Evolutionary conservation across 2,888 invertebrate genomes (phyloP), one percentile per base, ranked within the genome.

Genomic region (Trichogramma dendrolimi): DNA sequence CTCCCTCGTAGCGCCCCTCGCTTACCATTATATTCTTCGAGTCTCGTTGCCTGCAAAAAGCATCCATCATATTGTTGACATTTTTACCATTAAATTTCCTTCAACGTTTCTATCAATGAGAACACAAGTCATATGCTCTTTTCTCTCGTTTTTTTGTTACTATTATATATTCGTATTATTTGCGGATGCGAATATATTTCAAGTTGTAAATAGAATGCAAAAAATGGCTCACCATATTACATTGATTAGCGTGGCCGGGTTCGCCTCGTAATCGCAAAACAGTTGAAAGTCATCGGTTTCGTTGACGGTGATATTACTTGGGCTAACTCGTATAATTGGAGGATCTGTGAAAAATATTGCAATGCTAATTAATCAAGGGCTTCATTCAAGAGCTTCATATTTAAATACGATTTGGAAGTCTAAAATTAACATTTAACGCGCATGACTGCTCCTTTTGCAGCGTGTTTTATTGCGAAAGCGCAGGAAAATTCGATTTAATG

Each of bases 241-340:
- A 67, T 84, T 84, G 54, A 82, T 84, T 43, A 94, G 81, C 7
- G 89, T 85, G 39, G 91, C 88, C 0, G 95, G 94, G 81, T 95
- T 95, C 61, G 94, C 91, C 68, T 89, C 88, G 76, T 92, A 94
- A 71, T 87, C 86, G 78, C 94, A 94, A 68, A 87, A 86, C 57
- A 94, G 84, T 47, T 90, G 81, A 52, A 91, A 84, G 69, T 88
- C 87, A 44, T 85, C 84, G 10, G 87, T 87, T 79, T 94, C 94
- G 70, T 90, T 89, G 5, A 90, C 88, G 0, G 91, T 90, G 66
- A 90, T 84, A 75, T 90, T 90, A 42, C 83, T 83, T 0, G 92
- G 91, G 55, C 83, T 84, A 58, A 94, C 87, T 61, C 82, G 84
- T 4, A 94, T 91, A 61, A 92, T 88, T 4, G 94, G 94, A 0